These are phyloP conservation scores for Triplophysa yarkandensis DNA, from an alignment of 2,797 vertebrate species.

Conservation along the genomic window DNA sequence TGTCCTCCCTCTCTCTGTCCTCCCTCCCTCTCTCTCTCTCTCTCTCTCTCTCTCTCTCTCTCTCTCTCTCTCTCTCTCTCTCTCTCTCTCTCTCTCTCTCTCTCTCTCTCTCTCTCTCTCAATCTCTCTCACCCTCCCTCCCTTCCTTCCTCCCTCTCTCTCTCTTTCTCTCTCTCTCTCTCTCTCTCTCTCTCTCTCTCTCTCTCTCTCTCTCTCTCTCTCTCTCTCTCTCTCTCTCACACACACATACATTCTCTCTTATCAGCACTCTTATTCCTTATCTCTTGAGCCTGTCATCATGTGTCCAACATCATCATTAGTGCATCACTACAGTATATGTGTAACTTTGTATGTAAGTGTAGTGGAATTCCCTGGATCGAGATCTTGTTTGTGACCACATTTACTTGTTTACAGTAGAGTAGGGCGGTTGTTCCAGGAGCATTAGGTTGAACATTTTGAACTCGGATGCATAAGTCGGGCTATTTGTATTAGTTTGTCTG, in stretches of 20 bases:
- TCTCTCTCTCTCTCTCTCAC: background rate
- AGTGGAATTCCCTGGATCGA: background rate
- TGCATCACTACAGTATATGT: background rate
- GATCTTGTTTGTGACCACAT: background rate
- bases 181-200: background rate
- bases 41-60: constrained; percentile 2
- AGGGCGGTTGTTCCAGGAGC: background rate
- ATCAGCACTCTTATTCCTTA: background rate
- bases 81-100: background rate
- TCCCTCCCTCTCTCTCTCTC: constrained; percentile 39
- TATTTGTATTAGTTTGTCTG: constrained; percentile 15
- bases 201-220: background rate
- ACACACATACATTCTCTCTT: too few relatives aligned
- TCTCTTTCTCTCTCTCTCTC: background rate
- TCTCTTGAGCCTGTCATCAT: background rate
- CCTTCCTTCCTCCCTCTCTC: background rate
- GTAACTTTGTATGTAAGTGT: background rate
- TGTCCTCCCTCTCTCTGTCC: background rate
- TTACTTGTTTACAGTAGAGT: background rate
- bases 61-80: constrained; percentile 38
- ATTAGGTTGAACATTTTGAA: background rate
- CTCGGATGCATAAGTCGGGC: background rate
- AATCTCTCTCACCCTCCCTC: too few relatives aligned
- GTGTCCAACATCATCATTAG: background rate
- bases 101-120: background rate